A percentile compares a stretch with the other conserved stretches of the same genome.
phyloP scores from a whole-genome alignment of 1,140 invertebrate genomes.

The Tetramorium parvispinum region DNA sequence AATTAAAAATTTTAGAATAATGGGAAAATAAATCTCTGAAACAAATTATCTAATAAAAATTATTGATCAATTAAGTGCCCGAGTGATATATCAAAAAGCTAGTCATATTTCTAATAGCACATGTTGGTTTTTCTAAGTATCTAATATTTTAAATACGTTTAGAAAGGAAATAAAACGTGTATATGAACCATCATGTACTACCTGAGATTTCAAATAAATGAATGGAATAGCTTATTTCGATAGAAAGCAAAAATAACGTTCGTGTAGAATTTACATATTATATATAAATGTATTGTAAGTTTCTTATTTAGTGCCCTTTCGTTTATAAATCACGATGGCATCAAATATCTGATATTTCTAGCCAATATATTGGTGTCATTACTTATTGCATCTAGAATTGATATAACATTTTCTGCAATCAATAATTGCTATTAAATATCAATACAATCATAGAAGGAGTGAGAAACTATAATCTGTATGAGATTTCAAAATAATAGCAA shows the following conservation, averaged over 20 bases:
- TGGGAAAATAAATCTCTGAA: not conserved
- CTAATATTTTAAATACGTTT: too few species aligned
- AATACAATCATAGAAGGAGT: not conserved
- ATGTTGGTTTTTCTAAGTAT: too few species aligned
- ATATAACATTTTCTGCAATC: not conserved
- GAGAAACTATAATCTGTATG: not conserved
- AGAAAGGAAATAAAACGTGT: too few species aligned
- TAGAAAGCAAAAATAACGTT: not conserved
- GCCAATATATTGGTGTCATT: not conserved
- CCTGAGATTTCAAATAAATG: not conserved
- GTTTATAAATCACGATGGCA: not conserved
- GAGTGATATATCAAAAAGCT: not conserved
- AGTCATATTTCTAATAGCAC: not conserved
- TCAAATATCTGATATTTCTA: not conserved
- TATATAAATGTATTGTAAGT: not conserved
- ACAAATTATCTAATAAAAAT: not conserved
- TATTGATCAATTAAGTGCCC: not conserved
- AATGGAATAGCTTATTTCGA: not conserved
- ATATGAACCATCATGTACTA: too few species aligned
- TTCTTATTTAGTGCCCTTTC: not conserved
- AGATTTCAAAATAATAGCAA: not conserved
- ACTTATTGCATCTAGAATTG: not conserved
- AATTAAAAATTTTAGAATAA: not conserved
- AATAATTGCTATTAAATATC: constrained; percentile 2
- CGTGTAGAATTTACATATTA: not conserved